Percentiles rank a stretch among this genome's conserved stretches.
Conservation (phyloP, 2,797 vertebrate species). For the Semaprochilodus insignis region DNA sequence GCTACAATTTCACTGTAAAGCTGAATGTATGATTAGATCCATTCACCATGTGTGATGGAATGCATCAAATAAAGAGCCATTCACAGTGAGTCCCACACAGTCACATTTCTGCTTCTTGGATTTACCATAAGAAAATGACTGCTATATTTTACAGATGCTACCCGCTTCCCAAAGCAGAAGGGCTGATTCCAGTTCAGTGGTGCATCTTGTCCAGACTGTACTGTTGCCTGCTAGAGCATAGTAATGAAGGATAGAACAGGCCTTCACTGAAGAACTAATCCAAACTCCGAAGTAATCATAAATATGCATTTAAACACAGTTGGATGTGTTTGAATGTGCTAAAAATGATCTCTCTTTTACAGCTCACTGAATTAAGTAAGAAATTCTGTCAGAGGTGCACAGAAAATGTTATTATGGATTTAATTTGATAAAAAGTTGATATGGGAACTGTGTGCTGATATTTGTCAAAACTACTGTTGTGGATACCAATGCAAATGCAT, state of each 20-base stretch:
- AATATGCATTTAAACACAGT: too few species aligned
- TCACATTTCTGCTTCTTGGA: neutral
- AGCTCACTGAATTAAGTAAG: neutral
- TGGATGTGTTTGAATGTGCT: neutral
- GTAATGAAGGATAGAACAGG: neutral
- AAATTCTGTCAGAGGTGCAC: neutral
- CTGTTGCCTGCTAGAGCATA: neutral
- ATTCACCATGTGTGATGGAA: slow-evolving; percentile 3
- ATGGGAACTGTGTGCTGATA: too few species aligned
- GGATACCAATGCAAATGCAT: too few species aligned
- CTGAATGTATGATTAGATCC: slow-evolving; percentile 3
- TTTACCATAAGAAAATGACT: neutral
- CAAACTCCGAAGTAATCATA: neutral
- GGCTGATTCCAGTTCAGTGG: neutral
- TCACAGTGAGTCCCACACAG: neutral
- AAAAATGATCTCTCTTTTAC: neutral
- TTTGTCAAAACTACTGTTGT: too few species aligned
- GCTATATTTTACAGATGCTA: slow-evolving; percentile 2
- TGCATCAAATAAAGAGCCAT: neutral
- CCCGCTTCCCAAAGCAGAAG: neutral
- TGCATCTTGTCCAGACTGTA: neutral
- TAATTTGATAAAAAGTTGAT: too few species aligned
- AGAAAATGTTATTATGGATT: neutral
- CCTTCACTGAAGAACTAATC: neutral
- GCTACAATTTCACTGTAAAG: slow-evolving; percentile 3